These are phyloP conservation scores for Egretta garzetta DNA, from an alignment of 2,113 vertebrate species.

Conservation along the genomic window DNA sequence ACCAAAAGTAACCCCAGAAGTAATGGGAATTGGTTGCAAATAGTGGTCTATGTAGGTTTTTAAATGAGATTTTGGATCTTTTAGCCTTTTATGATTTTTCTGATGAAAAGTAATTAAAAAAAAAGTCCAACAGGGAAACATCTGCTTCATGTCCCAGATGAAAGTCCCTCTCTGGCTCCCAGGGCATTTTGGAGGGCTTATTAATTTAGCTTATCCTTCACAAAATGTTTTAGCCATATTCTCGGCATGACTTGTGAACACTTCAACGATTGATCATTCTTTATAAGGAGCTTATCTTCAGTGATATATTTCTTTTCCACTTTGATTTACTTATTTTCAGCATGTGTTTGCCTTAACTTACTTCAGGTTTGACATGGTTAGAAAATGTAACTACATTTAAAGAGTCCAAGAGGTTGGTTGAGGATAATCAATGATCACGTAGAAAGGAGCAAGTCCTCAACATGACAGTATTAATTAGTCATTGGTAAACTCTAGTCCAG, in stretches of 20 bases:
- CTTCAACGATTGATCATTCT: not conserved
- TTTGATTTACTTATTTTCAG: not conserved
- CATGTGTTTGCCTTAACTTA: not conserved
- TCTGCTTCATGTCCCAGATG: not conserved
- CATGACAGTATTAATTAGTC: not conserved
- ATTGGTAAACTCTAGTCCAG: not conserved
- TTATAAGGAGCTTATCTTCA: not conserved
- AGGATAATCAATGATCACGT: not conserved
- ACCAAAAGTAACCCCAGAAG: not conserved
- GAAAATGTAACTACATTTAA: not conserved
- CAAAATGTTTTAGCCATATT: not conserved
- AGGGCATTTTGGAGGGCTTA: not conserved
- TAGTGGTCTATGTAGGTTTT: not conserved
- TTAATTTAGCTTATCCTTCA: not conserved
- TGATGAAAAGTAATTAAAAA: not conserved
- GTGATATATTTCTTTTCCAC: not conserved
- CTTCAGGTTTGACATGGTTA: not conserved
- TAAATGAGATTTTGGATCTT: not conserved
- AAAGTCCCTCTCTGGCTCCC: not conserved
- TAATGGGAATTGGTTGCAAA: not conserved
- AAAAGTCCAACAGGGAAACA: not conserved
- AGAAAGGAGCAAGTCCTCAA: not conserved
- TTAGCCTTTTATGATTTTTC: not conserved
- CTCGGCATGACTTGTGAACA: not conserved
- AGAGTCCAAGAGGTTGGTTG: not conserved